These are phyloP conservation scores for Stratiomys singularior DNA, from an alignment of 2,888 invertebrate species.

Conservation along the genomic window DNA sequence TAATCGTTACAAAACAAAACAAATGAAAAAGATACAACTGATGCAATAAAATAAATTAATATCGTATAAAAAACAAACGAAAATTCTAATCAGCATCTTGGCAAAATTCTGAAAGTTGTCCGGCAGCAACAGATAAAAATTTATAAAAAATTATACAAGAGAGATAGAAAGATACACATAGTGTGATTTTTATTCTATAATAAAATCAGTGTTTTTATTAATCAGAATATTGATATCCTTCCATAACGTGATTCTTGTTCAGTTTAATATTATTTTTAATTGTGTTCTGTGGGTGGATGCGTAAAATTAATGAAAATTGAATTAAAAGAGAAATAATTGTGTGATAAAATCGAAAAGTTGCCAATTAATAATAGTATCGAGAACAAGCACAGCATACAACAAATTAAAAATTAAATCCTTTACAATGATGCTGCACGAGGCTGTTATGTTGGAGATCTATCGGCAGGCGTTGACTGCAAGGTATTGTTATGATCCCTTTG, in stretches of 20 bases:
- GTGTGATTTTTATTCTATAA: conserved; percentile 35
- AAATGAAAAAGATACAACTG: neutral
- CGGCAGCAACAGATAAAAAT: neutral
- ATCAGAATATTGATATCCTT: neutral
- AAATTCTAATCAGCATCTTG: neutral
- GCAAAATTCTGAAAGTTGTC: too few relatives aligned
- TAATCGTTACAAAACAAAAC: neutral
- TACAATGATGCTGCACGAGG: conserved; percentile 67
- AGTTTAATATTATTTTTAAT: neutral
- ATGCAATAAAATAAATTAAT: conserved; percentile 10
- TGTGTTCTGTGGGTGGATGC: conserved; percentile 28
- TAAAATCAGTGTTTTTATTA: conserved; percentile 22
- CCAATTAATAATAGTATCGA: too few relatives aligned
- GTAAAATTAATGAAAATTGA: neutral
- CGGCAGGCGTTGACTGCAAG: conserved; percentile 66
- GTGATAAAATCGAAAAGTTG: neutral
- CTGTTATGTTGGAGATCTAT: conserved; percentile 67
- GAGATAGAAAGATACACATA: neutral
- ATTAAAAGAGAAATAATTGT: neutral
- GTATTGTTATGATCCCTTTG: too few relatives aligned
- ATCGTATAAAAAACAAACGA: neutral
- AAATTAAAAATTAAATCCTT: too few relatives aligned
- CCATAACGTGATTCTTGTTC: neutral
- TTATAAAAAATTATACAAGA: neutral
- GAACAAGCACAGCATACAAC: too few relatives aligned